These are phyloP conservation scores for Sturmia bella DNA, from an alignment of 2,888 invertebrate species.

Conservation along the genomic window DNA sequence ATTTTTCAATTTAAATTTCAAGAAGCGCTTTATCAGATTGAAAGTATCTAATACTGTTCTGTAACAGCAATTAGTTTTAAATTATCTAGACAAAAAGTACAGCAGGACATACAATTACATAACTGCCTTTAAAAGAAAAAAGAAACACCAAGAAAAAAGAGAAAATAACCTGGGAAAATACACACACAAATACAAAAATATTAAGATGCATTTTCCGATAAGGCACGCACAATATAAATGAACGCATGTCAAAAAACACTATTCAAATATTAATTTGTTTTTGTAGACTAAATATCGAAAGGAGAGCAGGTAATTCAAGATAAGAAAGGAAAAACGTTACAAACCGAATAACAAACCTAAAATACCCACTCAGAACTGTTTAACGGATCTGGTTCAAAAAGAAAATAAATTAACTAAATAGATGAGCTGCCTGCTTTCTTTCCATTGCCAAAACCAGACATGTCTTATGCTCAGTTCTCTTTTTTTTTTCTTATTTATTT, in stretches of 20 bases:
- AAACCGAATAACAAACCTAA: constrained; percentile 1
- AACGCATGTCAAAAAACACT: background rate
- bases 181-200: too few relatives aligned
- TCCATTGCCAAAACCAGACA: constrained; percentile 52
- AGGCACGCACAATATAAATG: too few relatives aligned
- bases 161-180: too few relatives aligned
- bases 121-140: background rate
- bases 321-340: too few relatives aligned
- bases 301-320: background rate
- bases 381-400: constrained; percentile 1
- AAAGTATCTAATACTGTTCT: too few relatives aligned
- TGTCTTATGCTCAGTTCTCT: constrained; percentile 32
- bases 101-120: background rate
- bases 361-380: background rate
- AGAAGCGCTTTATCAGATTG: too few relatives aligned
- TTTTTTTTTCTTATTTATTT: constrained; percentile 38
- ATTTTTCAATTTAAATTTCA: too few relatives aligned
- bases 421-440: constrained; percentile 14
- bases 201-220: too few relatives aligned
- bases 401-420: constrained; percentile 38
- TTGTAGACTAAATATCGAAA: background rate
- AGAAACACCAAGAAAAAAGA: too few relatives aligned
- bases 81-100: background rate
- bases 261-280: background rate
- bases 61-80: too few relatives aligned